These are phyloP conservation scores for Cyrtorhinus lividipennis DNA, from an alignment of 1,140 invertebrate species.

Conservation along the genomic window DNA sequence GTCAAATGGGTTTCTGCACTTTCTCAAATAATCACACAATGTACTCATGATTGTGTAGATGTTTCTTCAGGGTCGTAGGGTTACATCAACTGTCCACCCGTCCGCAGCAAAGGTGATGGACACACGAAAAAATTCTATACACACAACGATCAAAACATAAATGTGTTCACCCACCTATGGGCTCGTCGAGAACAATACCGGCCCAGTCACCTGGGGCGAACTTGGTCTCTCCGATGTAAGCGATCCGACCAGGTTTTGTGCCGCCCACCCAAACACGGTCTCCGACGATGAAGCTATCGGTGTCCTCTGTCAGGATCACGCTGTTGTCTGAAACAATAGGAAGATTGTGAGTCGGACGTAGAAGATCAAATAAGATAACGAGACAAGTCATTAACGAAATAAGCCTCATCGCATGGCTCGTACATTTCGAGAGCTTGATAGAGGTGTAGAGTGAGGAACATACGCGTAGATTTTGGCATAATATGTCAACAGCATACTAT, in stretches of 20 bases:
- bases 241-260: conserved; percentile 84
- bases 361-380: neutral
- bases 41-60: too few species aligned
- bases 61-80: too few species aligned
- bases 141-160: too few species aligned
- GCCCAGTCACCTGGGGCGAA: conserved; percentile 95
- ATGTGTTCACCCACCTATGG: conserved; percentile 67
- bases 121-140: too few species aligned
- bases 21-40: too few species aligned
- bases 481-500: too few species aligned
- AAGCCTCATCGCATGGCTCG: neutral
- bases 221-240: conserved; percentile 94
- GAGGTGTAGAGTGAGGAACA: too few species aligned
- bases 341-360: neutral
- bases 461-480: too few species aligned
- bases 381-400: too few species aligned
- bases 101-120: too few species aligned
- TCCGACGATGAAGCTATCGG: conserved; percentile 90
- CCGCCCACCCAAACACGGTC: conserved; percentile 91
- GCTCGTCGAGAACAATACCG: conserved; percentile 86
- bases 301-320: conserved; percentile 71
- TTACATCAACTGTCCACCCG: too few species aligned
- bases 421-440: neutral
- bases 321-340: conserved; percentile 51
- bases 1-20: too few species aligned